phyloP scores from a whole-genome alignment of 2,888 invertebrate species.

The Coenonympha glycerion region DNA sequence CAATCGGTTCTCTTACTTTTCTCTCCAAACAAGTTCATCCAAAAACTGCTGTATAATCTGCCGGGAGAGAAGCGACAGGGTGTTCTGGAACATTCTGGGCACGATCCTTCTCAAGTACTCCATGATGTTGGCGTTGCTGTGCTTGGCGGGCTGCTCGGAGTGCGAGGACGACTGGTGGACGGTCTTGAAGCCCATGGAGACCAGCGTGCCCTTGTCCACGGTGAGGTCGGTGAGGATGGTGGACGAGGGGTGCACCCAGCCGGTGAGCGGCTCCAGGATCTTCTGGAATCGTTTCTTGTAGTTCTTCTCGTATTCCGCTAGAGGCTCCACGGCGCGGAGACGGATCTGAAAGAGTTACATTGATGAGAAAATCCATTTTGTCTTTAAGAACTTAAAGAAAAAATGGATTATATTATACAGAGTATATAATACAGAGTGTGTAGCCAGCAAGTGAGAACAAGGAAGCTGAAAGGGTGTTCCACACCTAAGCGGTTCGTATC shows the following conservation, averaged over 20 bases:
- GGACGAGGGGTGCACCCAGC: slow-evolving; percentile 87
- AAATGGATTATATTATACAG: too few relatives aligned
- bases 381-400: too few relatives aligned
- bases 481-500: too few relatives aligned
- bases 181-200: slow-evolving; percentile 85
- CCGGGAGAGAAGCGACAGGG: slow-evolving; percentile 85
- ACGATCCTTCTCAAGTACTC: slow-evolving; percentile 89
- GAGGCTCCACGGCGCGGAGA: slow-evolving; percentile 87
- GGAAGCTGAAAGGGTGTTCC: too few relatives aligned
- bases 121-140: slow-evolving; percentile 87
- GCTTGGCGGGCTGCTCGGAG: slow-evolving; percentile 62
- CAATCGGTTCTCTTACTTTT: slow-evolving; percentile 62
- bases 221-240: slow-evolving; percentile 87
- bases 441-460: too few relatives aligned
- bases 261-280: slow-evolving; percentile 84
- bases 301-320: slow-evolving; percentile 85
- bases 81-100: slow-evolving; percentile 93
- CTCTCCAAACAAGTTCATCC: slow-evolving; percentile 92
- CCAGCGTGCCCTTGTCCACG: slow-evolving; percentile 86
- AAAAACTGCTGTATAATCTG: slow-evolving; percentile 93
- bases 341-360: slow-evolving; percentile 69
- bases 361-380: too few relatives aligned
- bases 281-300: slow-evolving; percentile 88
- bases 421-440: too few relatives aligned
- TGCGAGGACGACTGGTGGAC: slow-evolving; percentile 80